phyloP scores from a whole-genome alignment of 2,797 vertebrate species.

The Siniperca obscura region DNA sequence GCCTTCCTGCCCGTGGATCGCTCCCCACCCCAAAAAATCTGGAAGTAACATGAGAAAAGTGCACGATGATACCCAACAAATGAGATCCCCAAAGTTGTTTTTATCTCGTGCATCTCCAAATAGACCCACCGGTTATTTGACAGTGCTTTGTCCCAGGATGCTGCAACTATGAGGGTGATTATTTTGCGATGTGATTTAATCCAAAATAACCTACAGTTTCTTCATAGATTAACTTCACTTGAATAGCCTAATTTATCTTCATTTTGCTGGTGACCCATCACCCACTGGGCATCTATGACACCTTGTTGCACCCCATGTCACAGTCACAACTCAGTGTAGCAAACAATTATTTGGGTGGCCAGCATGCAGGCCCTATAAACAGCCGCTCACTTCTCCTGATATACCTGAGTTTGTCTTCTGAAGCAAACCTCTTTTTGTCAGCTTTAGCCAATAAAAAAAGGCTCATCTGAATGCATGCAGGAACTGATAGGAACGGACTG shows the following conservation, averaged over 20 bases:
- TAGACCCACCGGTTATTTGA: conserved; percentile 48
- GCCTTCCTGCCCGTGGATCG: conserved; percentile 79
- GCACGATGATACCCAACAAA: conserved; percentile 55
- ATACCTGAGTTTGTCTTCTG: neutral
- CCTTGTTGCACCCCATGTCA: neutral
- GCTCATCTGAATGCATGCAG: neutral
- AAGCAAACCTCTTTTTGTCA: neutral
- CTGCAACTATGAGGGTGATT: conserved; percentile 16
- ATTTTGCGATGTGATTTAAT: conserved; percentile 1
- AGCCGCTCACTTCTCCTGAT: neutral
- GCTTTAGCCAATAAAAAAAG: neutral
- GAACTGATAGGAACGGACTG: neutral
- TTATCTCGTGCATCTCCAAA: conserved; percentile 63
- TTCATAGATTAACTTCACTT: neutral
- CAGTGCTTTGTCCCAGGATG: conserved; percentile 49
- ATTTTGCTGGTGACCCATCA: neutral
- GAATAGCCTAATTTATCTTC: neutral
- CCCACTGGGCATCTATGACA: neutral
- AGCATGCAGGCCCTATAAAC: neutral
- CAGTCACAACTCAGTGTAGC: neutral
- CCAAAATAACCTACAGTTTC: neutral
- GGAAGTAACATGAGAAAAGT: conserved; percentile 62
- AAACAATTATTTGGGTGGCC: neutral
- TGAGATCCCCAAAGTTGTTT: conserved; percentile 60
- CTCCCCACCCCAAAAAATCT: conserved; percentile 56